Conservation (phyloP, 2,113 vertebrate species). For the Rhinolophus sinicus region DNA sequence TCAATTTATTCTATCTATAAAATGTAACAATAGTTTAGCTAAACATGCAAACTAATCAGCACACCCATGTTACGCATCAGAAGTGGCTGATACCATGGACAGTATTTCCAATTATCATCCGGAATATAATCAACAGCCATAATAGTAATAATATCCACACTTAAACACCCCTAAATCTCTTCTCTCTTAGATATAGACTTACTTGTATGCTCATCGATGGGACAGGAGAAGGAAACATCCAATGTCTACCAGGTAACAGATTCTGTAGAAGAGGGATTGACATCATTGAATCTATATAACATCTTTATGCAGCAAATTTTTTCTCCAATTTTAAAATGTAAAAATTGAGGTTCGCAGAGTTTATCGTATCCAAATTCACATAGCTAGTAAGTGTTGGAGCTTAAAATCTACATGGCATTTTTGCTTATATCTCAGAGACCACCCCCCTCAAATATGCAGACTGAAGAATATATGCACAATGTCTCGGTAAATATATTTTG, state of each 20-base stretch:
- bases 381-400: neutral
- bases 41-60: neutral
- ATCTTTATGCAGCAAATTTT: neutral
- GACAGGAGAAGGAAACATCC: neutral
- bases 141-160: neutral
- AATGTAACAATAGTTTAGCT: neutral
- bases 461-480: neutral
- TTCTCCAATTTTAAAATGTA: neutral
- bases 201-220: neutral
- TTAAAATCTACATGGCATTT: neutral
- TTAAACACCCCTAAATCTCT: neutral
- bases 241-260: neutral
- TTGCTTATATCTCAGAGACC: neutral
- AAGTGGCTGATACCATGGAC: neutral
- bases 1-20: neutral
- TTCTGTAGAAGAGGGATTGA: neutral
- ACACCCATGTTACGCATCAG: neutral
- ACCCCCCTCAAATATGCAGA: neutral
- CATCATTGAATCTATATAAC: neutral
- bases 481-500: neutral
- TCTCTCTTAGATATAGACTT: neutral
- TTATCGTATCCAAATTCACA: neutral
- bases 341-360: neutral
- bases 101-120: neutral
- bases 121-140: neutral